Percentiles rank a stretch among this genome's conserved stretches.
phyloP scores from a whole-genome alignment of 1,140 invertebrate species.

The Scaptomyza montana region DNA sequence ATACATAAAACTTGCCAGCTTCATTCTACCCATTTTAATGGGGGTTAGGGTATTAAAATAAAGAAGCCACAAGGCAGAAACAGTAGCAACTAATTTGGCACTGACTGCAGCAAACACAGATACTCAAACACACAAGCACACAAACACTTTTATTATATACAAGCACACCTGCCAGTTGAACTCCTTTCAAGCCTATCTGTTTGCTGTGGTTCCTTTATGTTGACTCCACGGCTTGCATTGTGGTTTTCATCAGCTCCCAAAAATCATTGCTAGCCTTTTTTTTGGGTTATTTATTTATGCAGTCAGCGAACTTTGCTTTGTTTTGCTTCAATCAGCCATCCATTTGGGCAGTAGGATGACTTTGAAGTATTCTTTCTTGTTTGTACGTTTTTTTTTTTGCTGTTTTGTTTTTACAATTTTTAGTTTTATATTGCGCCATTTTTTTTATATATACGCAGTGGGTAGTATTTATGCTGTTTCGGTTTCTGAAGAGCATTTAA shows the following conservation, averaged over 20 bases:
- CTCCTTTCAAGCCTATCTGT: conserved; percentile 27
- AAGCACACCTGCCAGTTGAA: conserved; percentile 29
- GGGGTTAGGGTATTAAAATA: not conserved
- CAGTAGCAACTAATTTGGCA: conserved; percentile 73
- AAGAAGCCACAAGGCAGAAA: conserved; percentile 20
- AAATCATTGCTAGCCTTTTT: conserved; percentile 28
- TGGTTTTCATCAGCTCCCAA: conserved; percentile 17
- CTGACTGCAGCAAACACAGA: conserved; percentile 25
- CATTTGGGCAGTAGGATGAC: conserved; percentile 17
- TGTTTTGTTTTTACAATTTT: conserved; percentile 26
- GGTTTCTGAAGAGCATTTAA: conserved; percentile 58
- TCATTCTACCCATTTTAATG: not conserved
- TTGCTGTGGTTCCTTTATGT: conserved; percentile 53
- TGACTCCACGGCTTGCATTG: conserved; percentile 22
- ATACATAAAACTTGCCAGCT: not conserved
- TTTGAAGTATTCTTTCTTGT: conserved; percentile 31
- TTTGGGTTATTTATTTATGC: conserved; percentile 56
- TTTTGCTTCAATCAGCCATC: conserved; percentile 27
- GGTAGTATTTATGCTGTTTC: conserved; percentile 71
- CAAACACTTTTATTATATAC: not conserved
- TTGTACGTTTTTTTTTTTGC: not conserved
- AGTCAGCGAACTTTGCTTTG: conserved; percentile 19
- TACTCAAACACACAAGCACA: conserved; percentile 27
- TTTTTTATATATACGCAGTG: conserved; percentile 36
- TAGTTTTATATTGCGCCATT: conserved; percentile 46